Evolutionary conservation across 2,113 vertebrate genomes (phyloP).

Genomic region (Ibidorhyncha struthersii): DNA sequence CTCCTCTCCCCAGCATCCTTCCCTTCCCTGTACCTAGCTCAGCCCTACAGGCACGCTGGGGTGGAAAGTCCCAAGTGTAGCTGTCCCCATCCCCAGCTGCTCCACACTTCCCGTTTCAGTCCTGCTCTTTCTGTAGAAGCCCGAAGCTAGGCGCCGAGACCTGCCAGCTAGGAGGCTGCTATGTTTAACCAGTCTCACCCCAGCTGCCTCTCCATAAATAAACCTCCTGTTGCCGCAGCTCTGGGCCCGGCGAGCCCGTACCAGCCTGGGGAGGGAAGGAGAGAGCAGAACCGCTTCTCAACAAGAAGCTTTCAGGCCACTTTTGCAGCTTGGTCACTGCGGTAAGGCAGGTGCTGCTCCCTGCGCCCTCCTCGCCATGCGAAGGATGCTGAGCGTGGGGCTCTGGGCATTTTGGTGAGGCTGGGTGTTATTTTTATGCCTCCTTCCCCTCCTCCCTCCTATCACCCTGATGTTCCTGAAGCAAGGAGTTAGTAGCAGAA

Average conservation of each 20-base stretch:
- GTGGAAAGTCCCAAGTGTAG: neutral
- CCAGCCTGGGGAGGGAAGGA: neutral
- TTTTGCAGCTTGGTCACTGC: neutral
- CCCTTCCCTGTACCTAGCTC: neutral
- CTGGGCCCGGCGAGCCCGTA: neutral
- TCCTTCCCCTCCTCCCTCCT: neutral
- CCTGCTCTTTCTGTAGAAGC: neutral
- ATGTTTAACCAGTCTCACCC: neutral
- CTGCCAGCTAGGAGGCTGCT: neutral
- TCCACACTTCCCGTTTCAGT: neutral
- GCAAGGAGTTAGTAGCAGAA: neutral
- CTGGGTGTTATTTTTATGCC: neutral
- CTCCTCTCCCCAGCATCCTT: neutral
- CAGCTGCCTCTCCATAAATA: neutral
- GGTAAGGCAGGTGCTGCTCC: neutral
- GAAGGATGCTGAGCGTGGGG: neutral
- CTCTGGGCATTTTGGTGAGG: neutral
- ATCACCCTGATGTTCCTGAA: neutral
- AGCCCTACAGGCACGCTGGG: neutral
- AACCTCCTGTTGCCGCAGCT: neutral
- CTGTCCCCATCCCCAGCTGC: neutral
- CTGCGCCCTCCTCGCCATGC: fast-evolving
- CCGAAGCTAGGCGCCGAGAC: neutral
- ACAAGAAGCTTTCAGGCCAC: neutral
- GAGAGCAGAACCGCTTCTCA: neutral